A percentile compares a stretch with the other conserved stretches of the same genome.
Conservation (phyloP, 2,888 invertebrate genomes). For the Cheilosia scutellata region DNA sequence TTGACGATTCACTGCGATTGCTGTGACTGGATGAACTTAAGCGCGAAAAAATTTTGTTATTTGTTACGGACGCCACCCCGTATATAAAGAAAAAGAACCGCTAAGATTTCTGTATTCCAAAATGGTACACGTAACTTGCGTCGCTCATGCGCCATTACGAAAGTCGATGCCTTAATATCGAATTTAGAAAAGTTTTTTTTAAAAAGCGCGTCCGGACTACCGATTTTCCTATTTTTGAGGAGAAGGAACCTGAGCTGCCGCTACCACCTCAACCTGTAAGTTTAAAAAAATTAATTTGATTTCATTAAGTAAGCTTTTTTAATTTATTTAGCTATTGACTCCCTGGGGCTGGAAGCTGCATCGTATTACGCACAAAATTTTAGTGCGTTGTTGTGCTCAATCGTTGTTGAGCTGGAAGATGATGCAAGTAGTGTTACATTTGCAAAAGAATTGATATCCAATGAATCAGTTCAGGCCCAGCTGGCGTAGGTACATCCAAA, state of each 20-base stretch:
- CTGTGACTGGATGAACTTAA: too few species aligned
- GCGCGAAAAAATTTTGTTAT: too few species aligned
- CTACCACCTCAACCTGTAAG: conserved; percentile 78
- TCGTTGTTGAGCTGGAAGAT: conserved; percentile 7
- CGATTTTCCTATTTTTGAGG: conserved; percentile 77
- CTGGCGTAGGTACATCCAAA: conserved; percentile 4
- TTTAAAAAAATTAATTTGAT: neutral
- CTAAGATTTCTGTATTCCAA: too few species aligned
- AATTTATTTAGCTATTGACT: conserved; percentile 70
- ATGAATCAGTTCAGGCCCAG: neutral
- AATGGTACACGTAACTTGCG: too few species aligned
- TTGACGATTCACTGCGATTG: too few species aligned
- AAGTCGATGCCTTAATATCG: too few species aligned
- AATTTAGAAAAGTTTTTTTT: too few species aligned
- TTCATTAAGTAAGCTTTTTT: neutral
- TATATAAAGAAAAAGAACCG: too few species aligned
- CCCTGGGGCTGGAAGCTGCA: conserved; percentile 76
- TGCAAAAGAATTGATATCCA: conserved; percentile 8
- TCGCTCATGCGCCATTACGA: conserved; percentile 36
- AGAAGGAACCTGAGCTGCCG: conserved; percentile 76
- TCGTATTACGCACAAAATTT: conserved; percentile 16
- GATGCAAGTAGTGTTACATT: conserved; percentile 9
- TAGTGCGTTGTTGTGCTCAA: too few species aligned
- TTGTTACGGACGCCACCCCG: too few species aligned
- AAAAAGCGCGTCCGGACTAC: too few species aligned